Percentiles rank a stretch among this genome's conserved stretches.
Evolutionary conservation across 2,113 vertebrate species (phyloP).

Genomic region (Coreoperca whiteheadi): DNA sequence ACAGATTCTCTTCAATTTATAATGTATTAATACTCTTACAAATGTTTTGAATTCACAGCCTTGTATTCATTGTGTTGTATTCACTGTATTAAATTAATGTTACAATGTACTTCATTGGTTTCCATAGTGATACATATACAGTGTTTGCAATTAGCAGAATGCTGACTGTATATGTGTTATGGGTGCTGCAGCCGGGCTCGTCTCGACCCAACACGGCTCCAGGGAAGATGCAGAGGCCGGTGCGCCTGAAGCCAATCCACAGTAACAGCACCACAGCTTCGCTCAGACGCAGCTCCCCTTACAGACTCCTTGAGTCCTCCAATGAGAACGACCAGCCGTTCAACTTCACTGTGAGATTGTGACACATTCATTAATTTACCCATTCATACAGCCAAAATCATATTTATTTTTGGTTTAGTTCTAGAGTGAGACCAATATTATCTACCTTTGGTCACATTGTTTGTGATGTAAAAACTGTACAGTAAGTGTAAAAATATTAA

Average conservation of each 20-base stretch:
- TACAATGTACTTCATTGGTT: not conserved
- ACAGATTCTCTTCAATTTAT: not conserved
- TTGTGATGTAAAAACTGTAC: no score
- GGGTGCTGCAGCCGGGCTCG: conserved; percentile 78
- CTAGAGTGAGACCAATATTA: not conserved
- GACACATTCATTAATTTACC: not conserved
- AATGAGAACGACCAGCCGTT: conserved; percentile 74
- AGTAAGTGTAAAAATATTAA: no score
- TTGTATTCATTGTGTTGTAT: not conserved
- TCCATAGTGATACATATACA: not conserved
- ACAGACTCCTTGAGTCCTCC: conserved; percentile 61
- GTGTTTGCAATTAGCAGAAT: conserved; percentile 2
- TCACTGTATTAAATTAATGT: not conserved
- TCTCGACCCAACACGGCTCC: conserved; percentile 90
- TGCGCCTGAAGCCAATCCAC: conserved; percentile 85
- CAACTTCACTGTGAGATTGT: conserved; percentile 78
- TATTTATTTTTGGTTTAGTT: not conserved
- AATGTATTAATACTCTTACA: not conserved
- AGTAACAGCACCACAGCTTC: conserved; percentile 69
- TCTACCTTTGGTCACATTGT: not conserved
- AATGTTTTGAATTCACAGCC: not conserved
- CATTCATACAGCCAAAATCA: not conserved
- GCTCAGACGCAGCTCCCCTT: conserved; percentile 74
- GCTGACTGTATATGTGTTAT: not conserved
- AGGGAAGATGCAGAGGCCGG: conserved; percentile 85